Conservation (phyloP, 2,888 invertebrate genomes). For the Dryococelus australis region DNA sequence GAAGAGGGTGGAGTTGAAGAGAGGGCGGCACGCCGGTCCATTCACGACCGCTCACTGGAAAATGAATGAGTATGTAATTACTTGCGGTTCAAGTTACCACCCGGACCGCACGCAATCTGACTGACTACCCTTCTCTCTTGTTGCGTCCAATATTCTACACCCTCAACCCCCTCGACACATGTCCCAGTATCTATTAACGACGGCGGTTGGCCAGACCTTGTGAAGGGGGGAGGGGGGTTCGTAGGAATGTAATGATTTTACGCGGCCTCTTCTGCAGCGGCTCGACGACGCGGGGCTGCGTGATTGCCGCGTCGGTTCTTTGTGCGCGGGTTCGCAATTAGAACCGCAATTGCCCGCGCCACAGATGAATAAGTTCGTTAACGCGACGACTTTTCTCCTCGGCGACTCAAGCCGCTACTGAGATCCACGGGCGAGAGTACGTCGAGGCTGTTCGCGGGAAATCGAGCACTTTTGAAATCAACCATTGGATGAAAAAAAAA, state of each 20-base stretch:
- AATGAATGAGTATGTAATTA: constrained; percentile 29
- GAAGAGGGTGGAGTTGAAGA: not conserved
- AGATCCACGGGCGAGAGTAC: too few relatives aligned
- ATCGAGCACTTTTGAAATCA: too few relatives aligned
- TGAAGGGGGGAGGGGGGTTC: not conserved
- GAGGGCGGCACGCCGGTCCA: not conserved
- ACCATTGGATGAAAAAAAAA: too few relatives aligned
- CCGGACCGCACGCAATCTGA: not conserved
- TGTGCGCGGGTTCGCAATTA: not conserved
- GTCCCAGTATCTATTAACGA: constrained; percentile 20
- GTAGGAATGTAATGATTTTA: constrained; percentile 9
- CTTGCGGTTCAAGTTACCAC: constrained; percentile 27
- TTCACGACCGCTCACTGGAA: not conserved
- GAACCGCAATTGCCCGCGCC: too few relatives aligned
- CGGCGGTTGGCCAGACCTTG: not conserved
- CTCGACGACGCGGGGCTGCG: not conserved
- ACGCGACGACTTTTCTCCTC: too few relatives aligned
- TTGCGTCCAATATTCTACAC: not conserved
- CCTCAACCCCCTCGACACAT: constrained; percentile 10
- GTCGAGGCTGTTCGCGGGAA: too few relatives aligned
- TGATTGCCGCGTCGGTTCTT: not conserved
- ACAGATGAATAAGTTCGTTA: too few relatives aligned
- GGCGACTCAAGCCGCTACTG: too few relatives aligned
- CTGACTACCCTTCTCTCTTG: not conserved
- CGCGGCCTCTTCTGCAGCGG: not conserved